Evolutionary conservation across 2,113 vertebrate genomes (phyloP).

Genomic region (Antechinus flavipes): DNA sequence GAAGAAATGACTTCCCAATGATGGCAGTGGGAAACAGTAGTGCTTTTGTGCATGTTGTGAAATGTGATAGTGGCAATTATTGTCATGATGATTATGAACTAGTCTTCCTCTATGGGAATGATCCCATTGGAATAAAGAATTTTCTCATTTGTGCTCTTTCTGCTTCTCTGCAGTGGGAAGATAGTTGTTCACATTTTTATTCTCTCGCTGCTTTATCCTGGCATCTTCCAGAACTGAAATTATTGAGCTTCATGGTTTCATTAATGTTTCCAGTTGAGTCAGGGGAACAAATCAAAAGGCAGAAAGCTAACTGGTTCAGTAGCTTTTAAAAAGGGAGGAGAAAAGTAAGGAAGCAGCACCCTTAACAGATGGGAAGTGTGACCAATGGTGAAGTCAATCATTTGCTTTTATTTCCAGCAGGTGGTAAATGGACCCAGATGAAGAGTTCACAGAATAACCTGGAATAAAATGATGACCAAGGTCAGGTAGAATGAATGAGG

Average conservation of each 20-base stretch:
- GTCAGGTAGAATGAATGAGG: slow-evolving; percentile 24
- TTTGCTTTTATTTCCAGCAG: slow-evolving; percentile 67
- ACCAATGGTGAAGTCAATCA: slow-evolving; percentile 56
- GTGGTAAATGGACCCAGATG: slow-evolving; percentile 42
- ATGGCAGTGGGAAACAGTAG: background rate
- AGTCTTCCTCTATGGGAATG: slow-evolving; percentile 3
- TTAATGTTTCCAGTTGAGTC: slow-evolving; percentile 43
- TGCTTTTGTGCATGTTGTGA: slow-evolving; percentile 23
- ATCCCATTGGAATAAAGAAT: background rate
- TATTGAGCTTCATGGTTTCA: slow-evolving; percentile 34
- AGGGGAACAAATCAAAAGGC: slow-evolving; percentile 38
- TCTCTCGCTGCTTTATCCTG: slow-evolving; percentile 49
- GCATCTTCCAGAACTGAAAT: slow-evolving; percentile 36
- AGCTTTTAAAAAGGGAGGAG: slow-evolving; percentile 15
- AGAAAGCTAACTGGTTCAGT: slow-evolving; percentile 47
- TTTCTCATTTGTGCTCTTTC: slow-evolving; percentile 39
- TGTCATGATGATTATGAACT: slow-evolving; percentile 42
- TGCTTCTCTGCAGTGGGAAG: slow-evolving; percentile 45
- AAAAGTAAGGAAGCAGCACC: background rate
- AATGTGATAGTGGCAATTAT: slow-evolving; percentile 26
- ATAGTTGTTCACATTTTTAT: slow-evolving; percentile 26
- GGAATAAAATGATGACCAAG: slow-evolving; percentile 25
- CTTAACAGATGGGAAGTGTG: slow-evolving; percentile 53
- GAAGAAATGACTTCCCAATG: background rate
- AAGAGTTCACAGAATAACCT: slow-evolving; percentile 20